Base-by-base conservation (phyloP, 2,113 vertebrate species). In the Myotis yumanensis region DNA sequence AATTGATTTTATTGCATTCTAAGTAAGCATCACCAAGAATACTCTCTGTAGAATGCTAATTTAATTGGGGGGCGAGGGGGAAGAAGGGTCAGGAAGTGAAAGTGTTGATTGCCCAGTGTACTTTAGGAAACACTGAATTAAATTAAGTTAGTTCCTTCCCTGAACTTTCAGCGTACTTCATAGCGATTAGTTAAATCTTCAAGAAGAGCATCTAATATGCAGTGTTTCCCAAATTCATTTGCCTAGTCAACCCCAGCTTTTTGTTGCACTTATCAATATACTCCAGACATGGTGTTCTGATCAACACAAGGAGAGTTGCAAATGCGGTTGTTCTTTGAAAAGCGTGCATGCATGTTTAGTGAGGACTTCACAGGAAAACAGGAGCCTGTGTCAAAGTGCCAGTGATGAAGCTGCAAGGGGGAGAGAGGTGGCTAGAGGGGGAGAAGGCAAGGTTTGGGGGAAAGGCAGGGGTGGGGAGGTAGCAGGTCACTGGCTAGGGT, bases 181-280 rank as follows among this genome's bases (percentile, higher is more conserved):
- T 32, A 69, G 25, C 62, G 32, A 62, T 48, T 62, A 22, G 40
- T 72, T 96, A 96, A 91, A 73, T 80, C 52, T 93, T 84, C 9
- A 25, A 71, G 83, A 93, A 86, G 8, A 89, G 5, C 14, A 35
- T 30, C 5, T 69, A 37, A 28, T 30, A n/a, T 48, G 46, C 57
- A 54, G 6, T 85, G 35, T 73, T 89, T 83, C 81, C 82, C 54
- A 76, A 17, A 32, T 80, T 62, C 80, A 32, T 83, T 43, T 71
- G 71, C 57, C 77, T 22, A 37, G 23, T 28, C 37, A 72, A 40
- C 5, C 11, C 28, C 9, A 6, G 46, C 80, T 37, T 80, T 89
- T 48, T n/a, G 43, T 57, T 16, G 7, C 11, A 23, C 66, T 82
- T 37, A 46, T 83, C 54, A 43, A 85, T 54, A 46, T 30, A 22